phyloP scores from a whole-genome alignment of 1,140 invertebrate species.

The Drosophila triauraria region DNA sequence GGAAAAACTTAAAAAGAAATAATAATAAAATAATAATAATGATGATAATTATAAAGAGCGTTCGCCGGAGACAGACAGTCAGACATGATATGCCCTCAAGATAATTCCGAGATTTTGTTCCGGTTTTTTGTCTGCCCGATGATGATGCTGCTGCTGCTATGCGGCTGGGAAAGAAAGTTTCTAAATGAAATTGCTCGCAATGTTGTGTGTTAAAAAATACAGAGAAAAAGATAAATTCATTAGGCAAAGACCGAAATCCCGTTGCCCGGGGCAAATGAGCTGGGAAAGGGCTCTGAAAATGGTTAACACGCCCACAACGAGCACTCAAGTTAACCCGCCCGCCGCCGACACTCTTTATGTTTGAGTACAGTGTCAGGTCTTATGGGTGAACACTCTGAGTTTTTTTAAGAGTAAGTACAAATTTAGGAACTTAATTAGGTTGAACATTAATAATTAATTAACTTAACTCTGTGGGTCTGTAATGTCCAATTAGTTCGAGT shows the following conservation, averaged over 20 bases:
- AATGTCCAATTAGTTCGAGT: not conserved
- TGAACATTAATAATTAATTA: not conserved
- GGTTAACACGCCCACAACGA: conserved; percentile 70
- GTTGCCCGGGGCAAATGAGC: conserved; percentile 32
- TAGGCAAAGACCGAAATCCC: conserved; percentile 55
- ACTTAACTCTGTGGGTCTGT: fast-evolving
- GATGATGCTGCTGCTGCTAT: conserved; percentile 2
- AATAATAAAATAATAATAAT: conserved; percentile 59
- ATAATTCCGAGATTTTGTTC: conserved; percentile 64
- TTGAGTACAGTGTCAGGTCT: not conserved
- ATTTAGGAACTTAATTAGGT: not conserved
- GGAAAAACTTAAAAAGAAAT: conserved; percentile 58
- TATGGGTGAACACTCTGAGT: not conserved
- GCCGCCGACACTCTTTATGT: conserved; percentile 17
- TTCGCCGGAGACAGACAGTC: conserved; percentile 19
- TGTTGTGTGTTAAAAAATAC: conserved; percentile 57
- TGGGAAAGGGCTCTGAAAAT: conserved; percentile 49
- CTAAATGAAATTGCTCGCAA: conserved; percentile 75
- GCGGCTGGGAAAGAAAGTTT: conserved; percentile 73
- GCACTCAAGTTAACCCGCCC: conserved; percentile 20
- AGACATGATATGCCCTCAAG: conserved; percentile 49
- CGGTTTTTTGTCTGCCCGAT: conserved; percentile 58
- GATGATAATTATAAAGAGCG: conserved; percentile 57
- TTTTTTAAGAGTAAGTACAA: not conserved
- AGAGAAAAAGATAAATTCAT: conserved; percentile 61